Base-by-base conservation (phyloP, 2,888 invertebrate species). In the Quadroppia sp. region DNA sequence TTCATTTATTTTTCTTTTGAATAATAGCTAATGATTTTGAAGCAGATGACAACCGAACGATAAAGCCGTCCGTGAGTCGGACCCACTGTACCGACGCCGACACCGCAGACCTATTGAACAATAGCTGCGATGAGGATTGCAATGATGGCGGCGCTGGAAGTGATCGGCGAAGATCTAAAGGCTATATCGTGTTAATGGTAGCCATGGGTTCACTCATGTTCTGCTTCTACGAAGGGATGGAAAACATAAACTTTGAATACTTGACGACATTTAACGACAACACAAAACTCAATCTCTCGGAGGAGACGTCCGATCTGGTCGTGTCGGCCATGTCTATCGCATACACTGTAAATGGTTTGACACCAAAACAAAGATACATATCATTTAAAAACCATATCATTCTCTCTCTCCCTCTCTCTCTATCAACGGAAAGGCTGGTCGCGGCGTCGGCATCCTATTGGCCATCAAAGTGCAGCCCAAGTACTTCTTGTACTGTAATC, bases 361-460 rank as follows among this genome's bases (percentile, higher is more conserved):
- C 17, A n/a, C 6, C 4, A 23, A n/a, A 6, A 50, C n/a, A 50
- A 45, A 11, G 6, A 45, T 9, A 45, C 45, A 45, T 9, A 45
- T 45, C 25, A 25, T 11, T 23, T 13, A 53, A 53, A 23, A 6
- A 20, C 6, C 9, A 20, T 2, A 9, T 25, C 23, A 53, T 20
- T 53, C 3, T 53, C 23, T 53, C 3, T 6, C 4, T 13, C 15
- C 4, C 15, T 4, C 6, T 11, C 20, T 50, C 9, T 53, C 28
- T 20, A 30, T 59, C 13, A n/a, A 61, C 13, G 32, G 61, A 32
- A n/a, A n/a, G n/a, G n/a, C 32, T 9, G 72, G 53, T 15, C 72
- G 72, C 40, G 82, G 82, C n/a, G 76, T 81, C 25, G 81, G 82
- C 36, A 82, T 84, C 13, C 82, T 83, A 72, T 77, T 83, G 23